Evolutionary conservation across 2,113 vertebrate genomes (phyloP).

Genomic region (Pedetes capensis): DNA sequence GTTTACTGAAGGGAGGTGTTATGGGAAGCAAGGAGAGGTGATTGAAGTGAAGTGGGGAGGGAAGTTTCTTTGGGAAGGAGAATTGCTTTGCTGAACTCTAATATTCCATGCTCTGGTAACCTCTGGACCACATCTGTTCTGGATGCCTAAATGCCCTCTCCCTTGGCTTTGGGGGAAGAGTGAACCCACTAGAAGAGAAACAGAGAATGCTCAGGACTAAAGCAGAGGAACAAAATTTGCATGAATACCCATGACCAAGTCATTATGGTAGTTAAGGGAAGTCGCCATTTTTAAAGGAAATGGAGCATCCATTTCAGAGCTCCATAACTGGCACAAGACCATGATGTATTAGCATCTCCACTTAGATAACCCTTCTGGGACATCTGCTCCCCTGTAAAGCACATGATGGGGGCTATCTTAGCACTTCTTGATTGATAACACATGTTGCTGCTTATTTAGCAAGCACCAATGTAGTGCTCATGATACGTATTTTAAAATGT

Average conservation of each 20-base stretch:
- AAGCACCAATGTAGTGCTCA: not conserved
- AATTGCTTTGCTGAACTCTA: not conserved
- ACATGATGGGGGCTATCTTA: not conserved
- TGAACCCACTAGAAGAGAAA: not conserved
- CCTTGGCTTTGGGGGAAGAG: not conserved
- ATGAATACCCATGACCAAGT: not conserved
- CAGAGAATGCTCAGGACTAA: not conserved
- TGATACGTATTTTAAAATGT: not conserved
- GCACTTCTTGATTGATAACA: not conserved
- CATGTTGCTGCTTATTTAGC: not conserved
- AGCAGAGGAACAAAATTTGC: not conserved
- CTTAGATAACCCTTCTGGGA: not conserved
- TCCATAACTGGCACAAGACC: not conserved
- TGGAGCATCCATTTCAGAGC: not conserved
- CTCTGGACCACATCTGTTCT: not conserved
- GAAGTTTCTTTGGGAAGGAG: not conserved
- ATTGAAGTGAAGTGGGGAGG: not conserved
- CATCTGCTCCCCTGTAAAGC: not conserved
- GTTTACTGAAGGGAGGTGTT: not conserved
- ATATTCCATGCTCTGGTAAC: not conserved
- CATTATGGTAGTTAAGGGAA: not conserved
- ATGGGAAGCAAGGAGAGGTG: not conserved
- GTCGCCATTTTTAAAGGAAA: not conserved
- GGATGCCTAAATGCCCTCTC: not conserved
- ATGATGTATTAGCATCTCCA: not conserved